Base-by-base conservation (phyloP, 2,797 vertebrate species). In the Holocentrus rufus region DNA sequence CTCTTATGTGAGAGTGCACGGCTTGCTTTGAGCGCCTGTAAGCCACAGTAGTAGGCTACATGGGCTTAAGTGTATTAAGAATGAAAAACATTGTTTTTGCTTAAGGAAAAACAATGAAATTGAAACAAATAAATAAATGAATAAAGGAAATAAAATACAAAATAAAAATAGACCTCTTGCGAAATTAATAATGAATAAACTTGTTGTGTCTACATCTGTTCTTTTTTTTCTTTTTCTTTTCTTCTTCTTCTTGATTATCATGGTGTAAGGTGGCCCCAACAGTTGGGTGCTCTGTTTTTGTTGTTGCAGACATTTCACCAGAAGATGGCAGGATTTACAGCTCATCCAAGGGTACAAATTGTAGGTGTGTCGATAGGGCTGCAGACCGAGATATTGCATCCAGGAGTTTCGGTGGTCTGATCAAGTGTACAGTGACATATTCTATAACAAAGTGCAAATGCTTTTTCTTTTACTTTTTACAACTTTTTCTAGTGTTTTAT, bases 291-390 rank as follows among this genome's bases (percentile, higher is more conserved):
- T 61, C 8, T 85, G 25, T 84, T 82, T 58, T 78, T 79, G 78
- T 85, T 66, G 63, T 76, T 86, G 59, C 77, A 7, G 0, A 2
- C 3, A 0, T 63, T 76, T 76, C 57, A 62, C 88, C 90, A 77
- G 63, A 7, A 83, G 91, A 52, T 79, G 87, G 85, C 88, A 69
- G 72, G 1, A 22, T 87, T 79, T 34, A 17, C 50, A 27, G 18
- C 69, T 17, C 27, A 10, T 44, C 64, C 18, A 18, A 39, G n/a
- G 3, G 6, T 7, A 34, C 14, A 42, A 42, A 27, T 8, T 49
- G 46, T 49, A 53, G 1, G 22, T 8, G 25, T 20, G 30, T 22
- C 4, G 1, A 25, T 18, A 47, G 14, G 9, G 18, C 14, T 55
- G 10, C 23, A 47, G 0, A 27, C 9, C 17, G 25, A 52, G 0